A percentile compares a stretch with the other conserved stretches of the same genome.
These are phyloP conservation scores for Eurystomus glaucurus DNA, from an alignment of 2,797 vertebrate species.

Conservation along the genomic window DNA sequence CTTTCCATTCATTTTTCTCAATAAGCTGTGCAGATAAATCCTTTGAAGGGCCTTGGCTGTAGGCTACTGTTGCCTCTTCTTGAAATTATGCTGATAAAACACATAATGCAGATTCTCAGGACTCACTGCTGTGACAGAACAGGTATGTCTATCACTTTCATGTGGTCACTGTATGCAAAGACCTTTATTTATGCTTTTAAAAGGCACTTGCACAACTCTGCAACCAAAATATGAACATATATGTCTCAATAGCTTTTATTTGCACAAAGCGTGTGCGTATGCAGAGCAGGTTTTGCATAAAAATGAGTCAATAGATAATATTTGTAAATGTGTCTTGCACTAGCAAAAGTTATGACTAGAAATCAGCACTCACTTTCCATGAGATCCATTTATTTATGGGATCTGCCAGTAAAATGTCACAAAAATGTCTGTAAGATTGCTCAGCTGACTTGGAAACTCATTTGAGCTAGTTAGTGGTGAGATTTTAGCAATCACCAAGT, in stretches of 20 bases:
- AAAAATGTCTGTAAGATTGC: constrained; percentile 28
- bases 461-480: constrained; percentile 11
- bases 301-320: background rate
- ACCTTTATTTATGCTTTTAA: background rate
- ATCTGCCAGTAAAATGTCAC: background rate
- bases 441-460: constrained; percentile 23
- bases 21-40: background rate
- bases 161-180: background rate
- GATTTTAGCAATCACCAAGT: background rate
- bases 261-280: background rate
- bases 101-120: background rate
- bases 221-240: background rate
- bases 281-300: background rate
- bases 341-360: background rate
- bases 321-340: background rate
- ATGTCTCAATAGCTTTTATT: background rate
- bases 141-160: background rate
- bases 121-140: background rate
- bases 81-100: background rate
- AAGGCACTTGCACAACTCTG: background rate
- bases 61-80: background rate
- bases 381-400: background rate
- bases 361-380: background rate
- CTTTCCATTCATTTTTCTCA: constrained; percentile 8
- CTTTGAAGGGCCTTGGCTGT: background rate